Evolutionary conservation across 2,888 invertebrate species (phyloP), one percentile per base, ranked within the genome.

Genomic region (Drosophila antonietae): DNA sequence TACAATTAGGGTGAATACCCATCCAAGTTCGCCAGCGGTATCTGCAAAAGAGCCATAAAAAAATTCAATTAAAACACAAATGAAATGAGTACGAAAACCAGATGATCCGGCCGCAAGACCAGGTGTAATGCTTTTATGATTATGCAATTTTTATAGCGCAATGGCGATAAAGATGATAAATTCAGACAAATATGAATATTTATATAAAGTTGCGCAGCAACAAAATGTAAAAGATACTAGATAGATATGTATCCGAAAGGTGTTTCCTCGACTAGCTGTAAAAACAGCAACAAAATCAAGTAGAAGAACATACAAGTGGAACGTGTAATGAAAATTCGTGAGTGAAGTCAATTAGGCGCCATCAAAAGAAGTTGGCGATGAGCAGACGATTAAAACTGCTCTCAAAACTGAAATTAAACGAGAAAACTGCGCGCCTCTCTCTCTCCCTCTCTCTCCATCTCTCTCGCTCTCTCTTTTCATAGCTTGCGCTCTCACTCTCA

Each of bases 1-100:
- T 92, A 96, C 95, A 82, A 95, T 94, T 90, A 96, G 92, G 68
- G 95, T 95, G 81, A 95, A 93, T 79, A 95, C 94, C 96, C 95
- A 96, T 79, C 92, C 93, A 77, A 93, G 91, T 87, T 93, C 93
- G 69, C 92, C 93, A 73, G 91, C 88, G 76, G 90, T 90, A 90
- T 93, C 92, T 93, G 90, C 46, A 92, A 92, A 47, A 33, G 78
- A 64, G 44, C 68, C 43, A 71, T 57, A 63, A 69, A 35, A 35
- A 73, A 73, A 61, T 67, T 71, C 61, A 63, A 59, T 68, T 64
- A 80, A 73, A 67, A 73, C 44, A 44, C 57, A 65, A 12, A 66
- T 65, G 70, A 74, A 74, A 76, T 75, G 72, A 66, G 4, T 12
- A 33, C 70, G 63, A 64, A 61, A 70, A 69, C 70, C 53, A 60